Percentiles rank a stretch among this genome's conserved stretches.
phyloP scores from a whole-genome alignment of 1,140 invertebrate species.

The Sipha flava region DNA sequence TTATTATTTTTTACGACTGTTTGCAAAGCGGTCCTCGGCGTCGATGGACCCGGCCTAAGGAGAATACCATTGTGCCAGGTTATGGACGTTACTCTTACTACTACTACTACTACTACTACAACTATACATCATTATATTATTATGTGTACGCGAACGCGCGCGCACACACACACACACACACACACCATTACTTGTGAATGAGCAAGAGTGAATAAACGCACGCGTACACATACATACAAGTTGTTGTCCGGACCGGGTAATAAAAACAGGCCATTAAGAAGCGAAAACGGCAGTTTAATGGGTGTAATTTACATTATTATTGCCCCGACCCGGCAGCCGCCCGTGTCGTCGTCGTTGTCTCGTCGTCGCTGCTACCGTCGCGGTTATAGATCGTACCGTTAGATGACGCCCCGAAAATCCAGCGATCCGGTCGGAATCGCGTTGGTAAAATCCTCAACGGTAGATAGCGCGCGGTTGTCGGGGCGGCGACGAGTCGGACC shows the following conservation, averaged over 20 bases:
- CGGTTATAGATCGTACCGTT: not conserved
- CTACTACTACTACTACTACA: not conserved
- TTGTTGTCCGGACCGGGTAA: conserved; percentile 28
- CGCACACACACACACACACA: too few species aligned
- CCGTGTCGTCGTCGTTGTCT: not conserved
- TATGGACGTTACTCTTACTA: not conserved
- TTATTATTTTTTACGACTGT: conserved; percentile 24
- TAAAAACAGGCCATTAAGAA: conserved; percentile 33
- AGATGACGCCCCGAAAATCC: not conserved
- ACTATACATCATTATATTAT: not conserved
- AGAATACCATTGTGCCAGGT: conserved; percentile 19
- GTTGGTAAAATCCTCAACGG: not conserved
- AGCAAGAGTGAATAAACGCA: not conserved
- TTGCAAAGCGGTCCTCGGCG: not conserved
- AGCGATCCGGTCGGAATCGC: too few species aligned
- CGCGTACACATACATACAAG: not conserved
- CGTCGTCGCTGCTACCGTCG: not conserved
- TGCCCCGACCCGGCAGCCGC: not conserved
- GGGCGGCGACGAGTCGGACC: too few species aligned
- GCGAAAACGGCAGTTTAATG: conserved; percentile 29
- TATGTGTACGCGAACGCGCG: too few species aligned
- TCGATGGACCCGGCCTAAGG: not conserved
- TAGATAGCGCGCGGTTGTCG: not conserved
- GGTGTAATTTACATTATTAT: conserved; percentile 31
- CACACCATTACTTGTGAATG: conserved; percentile 7